Conservation (phyloP, 2,113 vertebrate species). For the Centropristis striata region DNA sequence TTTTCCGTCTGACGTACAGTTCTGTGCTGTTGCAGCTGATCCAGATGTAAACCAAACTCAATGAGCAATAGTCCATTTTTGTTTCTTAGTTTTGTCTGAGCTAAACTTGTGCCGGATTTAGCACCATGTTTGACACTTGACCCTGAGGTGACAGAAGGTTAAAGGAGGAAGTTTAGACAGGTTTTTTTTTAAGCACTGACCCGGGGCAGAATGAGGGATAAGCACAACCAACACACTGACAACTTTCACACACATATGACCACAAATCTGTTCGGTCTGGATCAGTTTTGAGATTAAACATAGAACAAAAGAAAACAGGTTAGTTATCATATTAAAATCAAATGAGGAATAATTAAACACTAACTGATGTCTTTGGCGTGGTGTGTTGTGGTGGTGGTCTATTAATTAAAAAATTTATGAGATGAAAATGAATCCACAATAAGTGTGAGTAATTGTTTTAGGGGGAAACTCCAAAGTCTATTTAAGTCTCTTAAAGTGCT, state of each 20-base stretch:
- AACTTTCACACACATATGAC: not conserved
- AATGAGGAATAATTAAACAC: not conserved
- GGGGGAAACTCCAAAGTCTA: not conserved
- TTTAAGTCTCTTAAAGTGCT: not conserved
- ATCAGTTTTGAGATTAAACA: not conserved
- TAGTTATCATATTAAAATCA: not conserved
- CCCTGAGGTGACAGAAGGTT: constrained; percentile 22
- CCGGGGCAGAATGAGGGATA: not conserved
- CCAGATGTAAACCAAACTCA: not conserved
- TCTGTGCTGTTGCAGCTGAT: constrained; percentile 8
- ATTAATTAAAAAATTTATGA: no score
- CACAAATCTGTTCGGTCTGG: not conserved
- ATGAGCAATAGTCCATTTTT: no score
- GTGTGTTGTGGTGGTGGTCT: no score
- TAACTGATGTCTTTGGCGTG: not conserved
- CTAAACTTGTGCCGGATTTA: constrained; percentile 8
- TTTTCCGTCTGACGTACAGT: constrained; percentile 4
- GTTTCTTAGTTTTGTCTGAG: not conserved
- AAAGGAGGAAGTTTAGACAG: not conserved
- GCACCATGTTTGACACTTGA: constrained; percentile 34
- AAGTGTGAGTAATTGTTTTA: not conserved
- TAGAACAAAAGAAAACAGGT: not conserved
- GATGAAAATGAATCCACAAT: no score
- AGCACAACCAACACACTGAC: not conserved
- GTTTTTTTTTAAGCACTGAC: constrained; percentile 26